Evolutionary conservation across 2,113 vertebrate species (phyloP).

Genomic region (Larimichthys crocea): DNA sequence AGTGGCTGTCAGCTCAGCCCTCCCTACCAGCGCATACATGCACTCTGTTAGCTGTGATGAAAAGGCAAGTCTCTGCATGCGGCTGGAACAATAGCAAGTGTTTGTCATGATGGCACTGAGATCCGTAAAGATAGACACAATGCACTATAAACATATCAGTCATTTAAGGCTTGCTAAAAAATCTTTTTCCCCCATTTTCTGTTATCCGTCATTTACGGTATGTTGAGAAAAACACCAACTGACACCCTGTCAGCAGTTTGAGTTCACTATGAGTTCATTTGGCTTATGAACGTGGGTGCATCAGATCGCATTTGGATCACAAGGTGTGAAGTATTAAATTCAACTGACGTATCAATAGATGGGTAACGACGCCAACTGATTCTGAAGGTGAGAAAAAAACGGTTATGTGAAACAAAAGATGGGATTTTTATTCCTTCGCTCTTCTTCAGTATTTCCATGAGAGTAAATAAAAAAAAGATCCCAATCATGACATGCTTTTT

Average conservation of each 20-base stretch:
- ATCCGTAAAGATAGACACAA: constrained; percentile 55
- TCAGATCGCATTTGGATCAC: background rate
- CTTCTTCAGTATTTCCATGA: background rate
- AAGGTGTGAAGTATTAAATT: background rate
- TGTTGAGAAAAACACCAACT: background rate
- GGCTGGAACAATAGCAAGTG: constrained; percentile 54
- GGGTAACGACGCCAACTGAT: constrained; percentile 7
- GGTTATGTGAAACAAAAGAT: background rate
- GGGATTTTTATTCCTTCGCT: background rate
- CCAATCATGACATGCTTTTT: background rate
- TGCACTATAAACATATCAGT: constrained; percentile 26
- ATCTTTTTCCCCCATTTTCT: background rate
- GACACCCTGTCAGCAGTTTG: constrained; percentile 1
- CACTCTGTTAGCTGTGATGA: background rate
- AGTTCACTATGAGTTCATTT: background rate
- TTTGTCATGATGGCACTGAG: constrained; percentile 54
- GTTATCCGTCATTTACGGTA: background rate
- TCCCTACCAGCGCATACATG: constrained; percentile 14
- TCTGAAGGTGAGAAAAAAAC: constrained; percentile 13
- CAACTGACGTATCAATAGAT: background rate
- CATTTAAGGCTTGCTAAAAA: background rate
- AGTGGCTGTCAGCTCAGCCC: constrained; percentile 13
- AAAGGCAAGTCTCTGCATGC: constrained; percentile 52
- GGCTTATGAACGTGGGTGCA: background rate
- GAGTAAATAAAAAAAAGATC: background rate